Evolutionary conservation across 2,797 vertebrate genomes (phyloP), one percentile per base, ranked within the genome.

Genomic region (Kryptolebias ocellatus): DNA sequence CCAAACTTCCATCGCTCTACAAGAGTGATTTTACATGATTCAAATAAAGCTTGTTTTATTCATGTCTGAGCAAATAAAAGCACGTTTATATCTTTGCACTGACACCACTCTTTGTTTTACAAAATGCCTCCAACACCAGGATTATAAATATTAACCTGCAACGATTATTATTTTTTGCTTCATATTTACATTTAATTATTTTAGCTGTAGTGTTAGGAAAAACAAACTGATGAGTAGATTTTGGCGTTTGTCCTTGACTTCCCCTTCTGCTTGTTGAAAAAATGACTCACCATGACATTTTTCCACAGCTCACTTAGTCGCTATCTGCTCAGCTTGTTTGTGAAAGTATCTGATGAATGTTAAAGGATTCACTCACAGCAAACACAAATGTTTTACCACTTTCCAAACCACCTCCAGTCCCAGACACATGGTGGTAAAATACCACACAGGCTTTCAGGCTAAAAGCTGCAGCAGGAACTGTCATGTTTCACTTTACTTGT

Each of bases 291-390:
- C 20, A 2, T 29, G 47, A 51, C 37, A 1, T 61, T 66, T 39
- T 86, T 71, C 72, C 76, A 64, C 60, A 37, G 18, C 53, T 74
- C 20, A 9, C 50, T 47, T 7, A 60, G 49, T 70, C 59, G 17
- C 71, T 64, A 27, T 74, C 69, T 53, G 58, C 62, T 75, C 56
- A 65, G 63, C 28, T 79, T 11, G 39, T 74, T 67, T 70, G 4
- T 16, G 18, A 70, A 67, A 63, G 12, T 15, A 18, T 49, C 64
- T 57, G 17, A 37, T 31, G 29, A 28, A 17, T 16, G 39, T 68
- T 24, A 57, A 46, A 72, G 24, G 3, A 27, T 60, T 60, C 34
- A 42, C 10, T 39, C 18, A 10, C n/a, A 16, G 27, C 6, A 14
- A n/a, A 47, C 28, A 64, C 14, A 24, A 42, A 4, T 51, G 3